Evolutionary conservation across 2,797 vertebrate species (phyloP), one percentile per base, ranked within the genome.

Genomic region (Dicrostonyx torquatus): DNA sequence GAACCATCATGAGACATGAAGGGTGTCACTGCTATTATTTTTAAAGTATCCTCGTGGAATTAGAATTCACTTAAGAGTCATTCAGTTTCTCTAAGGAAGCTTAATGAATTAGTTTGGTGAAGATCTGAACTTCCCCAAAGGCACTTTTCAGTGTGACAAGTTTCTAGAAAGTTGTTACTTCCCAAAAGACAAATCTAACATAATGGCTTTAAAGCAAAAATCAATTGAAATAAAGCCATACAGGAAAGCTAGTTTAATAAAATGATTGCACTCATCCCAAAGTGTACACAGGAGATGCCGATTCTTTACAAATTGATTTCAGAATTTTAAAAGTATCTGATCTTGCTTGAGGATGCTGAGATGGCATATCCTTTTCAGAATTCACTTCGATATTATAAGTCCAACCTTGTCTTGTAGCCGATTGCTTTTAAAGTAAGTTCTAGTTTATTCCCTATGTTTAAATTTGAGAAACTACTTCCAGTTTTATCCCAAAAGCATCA

Each of bases 181-280:
- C 43, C 43, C 77, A 73, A 77, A 88, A 58, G 22, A 75, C 43
- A 84, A 48, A 66, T 45, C 37, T 20, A 89, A 72, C 53, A 90
- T 37, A 55, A 31, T 70, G 70, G 62, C 53, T 86, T 86, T 80
- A 89, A 95, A 83, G 76, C 55, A 87, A 94, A 94, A 92, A 40
- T 22, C 73, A 91, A 88, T 60, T 75, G 43, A 89, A 94, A 77
- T 45, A 78, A 2, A 87, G 6, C 55, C 45, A 80, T 80, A 22
- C 58, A 72, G 43, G 17, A 73, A 37, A 85, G 68, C 82, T 20
- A 48, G 31, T 66, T 84, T 85, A 68, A 85, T 48, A 68, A 85
- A 85, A 68, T n/a, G 82, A 85, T n/a, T n/a, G 17, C 8, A 1
- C 43, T 66, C 45, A 24, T n/a, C 31, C 82, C 11, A 48, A 48